Percentiles rank a stretch among this genome's conserved stretches.
Evolutionary conservation across 2,113 vertebrate genomes (phyloP).

Genomic region (Marmota flaviventris): DNA sequence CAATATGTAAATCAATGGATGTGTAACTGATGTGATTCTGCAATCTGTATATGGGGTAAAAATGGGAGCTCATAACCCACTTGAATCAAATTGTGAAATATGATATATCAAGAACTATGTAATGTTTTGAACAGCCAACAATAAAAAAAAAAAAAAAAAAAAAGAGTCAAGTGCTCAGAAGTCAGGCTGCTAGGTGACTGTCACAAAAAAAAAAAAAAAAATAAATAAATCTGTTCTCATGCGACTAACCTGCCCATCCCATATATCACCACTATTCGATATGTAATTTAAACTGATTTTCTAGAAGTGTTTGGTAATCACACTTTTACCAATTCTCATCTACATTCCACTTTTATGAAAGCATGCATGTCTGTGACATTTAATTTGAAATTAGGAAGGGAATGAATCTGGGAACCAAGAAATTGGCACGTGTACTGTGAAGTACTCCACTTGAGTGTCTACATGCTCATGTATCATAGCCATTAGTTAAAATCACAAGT

Average conservation of each 20-base stretch:
- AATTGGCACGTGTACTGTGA: not conserved
- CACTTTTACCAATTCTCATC: not conserved
- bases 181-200: too few relatives aligned
- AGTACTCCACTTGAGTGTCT: not conserved
- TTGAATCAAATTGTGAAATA: too few relatives aligned
- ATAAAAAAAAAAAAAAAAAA: too few relatives aligned
- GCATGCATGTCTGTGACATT: not conserved
- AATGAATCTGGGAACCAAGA: not conserved
- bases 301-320: not conserved
- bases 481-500: not conserved
- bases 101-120: too few relatives aligned
- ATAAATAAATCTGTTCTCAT: not conserved
- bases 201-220: too few relatives aligned
- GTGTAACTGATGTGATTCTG: too few relatives aligned
- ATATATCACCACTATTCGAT: not conserved
- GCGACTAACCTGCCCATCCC: not conserved
- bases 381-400: not conserved
- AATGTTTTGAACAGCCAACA: too few relatives aligned
- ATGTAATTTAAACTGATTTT: not conserved
- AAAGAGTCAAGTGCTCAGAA: too few relatives aligned
- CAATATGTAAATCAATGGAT: too few relatives aligned
- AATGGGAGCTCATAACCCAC: too few relatives aligned
- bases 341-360: not conserved
- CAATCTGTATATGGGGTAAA: too few relatives aligned
- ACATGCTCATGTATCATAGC: not conserved